Conservation (phyloP, 2,797 vertebrate species). For the Amblyraja radiata region DNA sequence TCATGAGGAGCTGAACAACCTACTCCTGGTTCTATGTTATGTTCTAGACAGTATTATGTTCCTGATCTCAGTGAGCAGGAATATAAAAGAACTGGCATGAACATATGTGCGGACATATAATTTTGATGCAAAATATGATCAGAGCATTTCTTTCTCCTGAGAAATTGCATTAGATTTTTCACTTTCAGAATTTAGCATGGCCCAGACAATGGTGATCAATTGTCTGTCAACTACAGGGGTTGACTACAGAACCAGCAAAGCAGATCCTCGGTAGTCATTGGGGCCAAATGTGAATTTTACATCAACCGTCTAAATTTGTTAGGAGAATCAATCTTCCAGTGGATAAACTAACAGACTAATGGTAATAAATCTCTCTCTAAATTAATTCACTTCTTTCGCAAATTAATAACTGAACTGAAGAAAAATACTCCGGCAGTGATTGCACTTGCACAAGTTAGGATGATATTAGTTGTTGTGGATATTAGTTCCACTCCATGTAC, state of each 20-base stretch:
- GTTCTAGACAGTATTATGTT: not conserved
- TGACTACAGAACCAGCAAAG: not conserved
- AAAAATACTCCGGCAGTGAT: not conserved
- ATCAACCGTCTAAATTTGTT: not conserved
- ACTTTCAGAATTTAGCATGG: not conserved
- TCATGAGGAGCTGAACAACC: no score
- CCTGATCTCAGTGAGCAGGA: not conserved
- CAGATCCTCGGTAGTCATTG: not conserved
- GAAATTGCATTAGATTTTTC: not conserved
- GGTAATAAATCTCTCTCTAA: no score
- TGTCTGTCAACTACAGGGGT: not conserved
- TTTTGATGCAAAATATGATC: not conserved
- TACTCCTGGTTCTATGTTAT: no score
- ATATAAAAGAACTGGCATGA: not conserved
- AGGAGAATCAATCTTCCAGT: not conserved
- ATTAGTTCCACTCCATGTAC: not conserved
- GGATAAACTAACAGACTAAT: not conserved
- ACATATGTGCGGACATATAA: not conserved
- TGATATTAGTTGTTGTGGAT: not conserved
- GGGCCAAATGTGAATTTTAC: not conserved
- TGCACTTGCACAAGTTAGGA: not conserved
- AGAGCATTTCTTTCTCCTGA: not conserved
- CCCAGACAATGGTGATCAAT: not conserved
- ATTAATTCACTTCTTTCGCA: not conserved
- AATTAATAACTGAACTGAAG: not conserved